Evolutionary conservation across 2,888 invertebrate genomes (phyloP).

Genomic region (Synanthedon tipuliformis): DNA sequence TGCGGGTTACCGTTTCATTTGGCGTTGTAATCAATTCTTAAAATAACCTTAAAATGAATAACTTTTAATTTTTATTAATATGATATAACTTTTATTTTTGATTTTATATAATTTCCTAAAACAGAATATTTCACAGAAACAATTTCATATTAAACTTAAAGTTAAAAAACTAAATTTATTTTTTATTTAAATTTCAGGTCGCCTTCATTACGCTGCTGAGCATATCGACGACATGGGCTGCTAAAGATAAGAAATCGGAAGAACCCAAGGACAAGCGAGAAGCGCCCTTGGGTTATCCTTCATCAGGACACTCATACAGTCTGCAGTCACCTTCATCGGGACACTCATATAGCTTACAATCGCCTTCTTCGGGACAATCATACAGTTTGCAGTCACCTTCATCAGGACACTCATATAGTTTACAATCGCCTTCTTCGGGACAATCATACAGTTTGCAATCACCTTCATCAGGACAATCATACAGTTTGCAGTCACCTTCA

Average conservation of each 20-base stretch:
- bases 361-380: constrained; percentile 28
- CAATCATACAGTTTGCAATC: constrained; percentile 29
- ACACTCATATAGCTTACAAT: constrained; percentile 20
- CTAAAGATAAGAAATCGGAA: constrained; percentile 36
- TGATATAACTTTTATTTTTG: too few species aligned
- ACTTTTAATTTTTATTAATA: too few species aligned
- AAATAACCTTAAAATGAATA: too few species aligned
- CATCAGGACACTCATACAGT: constrained; percentile 14
- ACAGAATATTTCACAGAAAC: background rate
- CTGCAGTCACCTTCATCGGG: constrained; percentile 12
- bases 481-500: constrained; percentile 23
- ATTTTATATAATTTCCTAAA: background rate
- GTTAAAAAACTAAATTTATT: constrained; percentile 2
- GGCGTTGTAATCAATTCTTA: constrained; percentile 11
- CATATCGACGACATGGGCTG: constrained; percentile 44
- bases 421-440: constrained; percentile 24
- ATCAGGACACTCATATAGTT: constrained; percentile 28
- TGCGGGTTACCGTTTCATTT: constrained; percentile 46
- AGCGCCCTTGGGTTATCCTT: constrained; percentile 36
- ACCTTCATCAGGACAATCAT: constrained; percentile 28
- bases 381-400: constrained; percentile 24
- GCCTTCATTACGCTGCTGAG: constrained; percentile 44
- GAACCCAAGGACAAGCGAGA: constrained; percentile 58
- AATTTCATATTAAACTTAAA: background rate
- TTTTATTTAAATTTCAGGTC: constrained; percentile 40